Evolutionary conservation across 2,888 invertebrate species (phyloP).

Genomic region (Thelaira solivaga): DNA sequence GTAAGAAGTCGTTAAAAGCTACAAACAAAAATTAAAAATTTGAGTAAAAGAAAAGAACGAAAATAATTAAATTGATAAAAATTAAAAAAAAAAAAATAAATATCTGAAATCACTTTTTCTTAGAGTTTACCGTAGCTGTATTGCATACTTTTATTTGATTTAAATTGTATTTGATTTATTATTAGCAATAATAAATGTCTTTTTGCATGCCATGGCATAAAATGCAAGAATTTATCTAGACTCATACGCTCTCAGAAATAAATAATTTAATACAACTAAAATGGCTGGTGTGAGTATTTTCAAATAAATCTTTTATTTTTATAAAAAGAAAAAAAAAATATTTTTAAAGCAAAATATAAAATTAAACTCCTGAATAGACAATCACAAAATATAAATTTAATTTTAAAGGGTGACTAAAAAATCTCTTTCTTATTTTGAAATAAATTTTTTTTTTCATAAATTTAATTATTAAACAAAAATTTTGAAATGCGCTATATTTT

Average conservation of each 20-base stretch:
- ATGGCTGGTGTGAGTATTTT: not conserved
- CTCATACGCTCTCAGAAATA: not conserved
- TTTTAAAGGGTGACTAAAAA: no score
- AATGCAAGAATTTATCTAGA: slow-evolving; percentile 64
- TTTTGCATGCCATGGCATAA: slow-evolving; percentile 65
- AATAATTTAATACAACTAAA: not conserved
- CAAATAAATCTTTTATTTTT: slow-evolving; percentile 36
- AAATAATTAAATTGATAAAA: no score
- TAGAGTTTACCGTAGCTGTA: no score
- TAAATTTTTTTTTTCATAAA: no score
- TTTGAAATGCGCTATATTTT: no score
- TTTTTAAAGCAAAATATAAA: not conserved
- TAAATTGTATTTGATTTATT: slow-evolving; percentile 65
- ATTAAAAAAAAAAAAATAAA: no score
- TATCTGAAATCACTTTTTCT: no score
- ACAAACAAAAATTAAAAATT: no score
- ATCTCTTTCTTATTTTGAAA: no score
- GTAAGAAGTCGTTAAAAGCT: not conserved
- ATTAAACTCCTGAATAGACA: slow-evolving; percentile 10
- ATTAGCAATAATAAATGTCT: slow-evolving; percentile 65
- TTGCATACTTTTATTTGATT: slow-evolving; percentile 21
- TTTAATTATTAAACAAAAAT: no score
- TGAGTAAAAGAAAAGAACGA: no score
- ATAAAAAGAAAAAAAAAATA: slow-evolving; percentile 41
- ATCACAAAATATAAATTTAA: no score